These are phyloP conservation scores for Xylota sylvarum DNA, from an alignment of 2,888 invertebrate genomes.

Conservation along the genomic window DNA sequence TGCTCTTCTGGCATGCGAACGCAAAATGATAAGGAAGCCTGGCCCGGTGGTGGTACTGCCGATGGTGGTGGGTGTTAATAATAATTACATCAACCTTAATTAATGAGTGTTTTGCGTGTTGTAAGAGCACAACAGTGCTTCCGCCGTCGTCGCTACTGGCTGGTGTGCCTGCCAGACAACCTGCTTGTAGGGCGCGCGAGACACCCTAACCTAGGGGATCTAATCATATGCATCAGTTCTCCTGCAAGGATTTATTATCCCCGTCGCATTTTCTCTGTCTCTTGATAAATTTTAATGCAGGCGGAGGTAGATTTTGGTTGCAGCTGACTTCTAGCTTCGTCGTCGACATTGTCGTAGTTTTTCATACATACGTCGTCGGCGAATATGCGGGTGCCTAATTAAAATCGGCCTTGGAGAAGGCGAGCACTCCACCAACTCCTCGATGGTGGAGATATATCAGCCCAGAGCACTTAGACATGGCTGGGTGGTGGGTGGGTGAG, in stretches of 20 bases:
- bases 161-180: conserved; percentile 31
- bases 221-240: conserved; percentile 75
- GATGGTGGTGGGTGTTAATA: conserved; percentile 69
- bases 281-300: conserved; percentile 63
- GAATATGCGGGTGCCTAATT: conserved; percentile 68
- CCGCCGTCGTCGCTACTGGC: conserved; percentile 14
- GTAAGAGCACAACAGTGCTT: conserved; percentile 68
- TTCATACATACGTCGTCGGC: conserved; percentile 37
- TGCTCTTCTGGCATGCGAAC: conserved; percentile 39
- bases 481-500: conserved; percentile 34
- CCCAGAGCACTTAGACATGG: conserved; percentile 15
- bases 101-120: conserved; percentile 76
- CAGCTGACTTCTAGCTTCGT: conserved; percentile 49
- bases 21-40: conserved; percentile 67
- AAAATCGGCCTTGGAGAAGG: conserved; percentile 46
- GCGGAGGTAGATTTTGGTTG: conserved; percentile 43
- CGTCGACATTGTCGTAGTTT: not conserved
- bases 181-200: conserved; percentile 7
- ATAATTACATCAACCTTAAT: conserved; percentile 76
- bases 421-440: not conserved
- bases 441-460: not conserved
- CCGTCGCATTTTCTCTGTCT: conserved; percentile 50
- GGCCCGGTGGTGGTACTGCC: conserved; percentile 16
- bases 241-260: conserved; percentile 69
- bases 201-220: conserved; percentile 31